Evolutionary conservation across 2,113 vertebrate genomes (phyloP).

Genomic region (Semicossyphus pulcher): DNA sequence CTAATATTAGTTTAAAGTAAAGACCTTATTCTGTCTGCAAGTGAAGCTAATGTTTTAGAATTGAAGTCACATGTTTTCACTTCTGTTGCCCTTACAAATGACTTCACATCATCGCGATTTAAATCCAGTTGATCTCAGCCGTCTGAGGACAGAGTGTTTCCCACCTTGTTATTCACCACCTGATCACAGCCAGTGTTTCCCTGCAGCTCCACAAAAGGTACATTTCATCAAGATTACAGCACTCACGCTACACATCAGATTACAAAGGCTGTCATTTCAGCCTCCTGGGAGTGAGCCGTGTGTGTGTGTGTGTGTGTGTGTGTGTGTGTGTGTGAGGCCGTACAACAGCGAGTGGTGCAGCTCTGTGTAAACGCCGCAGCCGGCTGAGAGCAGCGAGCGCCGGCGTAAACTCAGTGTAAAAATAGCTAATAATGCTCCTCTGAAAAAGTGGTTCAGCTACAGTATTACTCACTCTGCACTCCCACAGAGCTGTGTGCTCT

Average conservation of each 20-base stretch:
- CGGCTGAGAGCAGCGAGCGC: constrained; percentile 50
- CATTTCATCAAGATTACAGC: constrained; percentile 62
- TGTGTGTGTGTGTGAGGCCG: constrained; percentile 31
- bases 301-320: constrained; percentile 3
- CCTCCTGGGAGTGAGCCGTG: constrained; percentile 41
- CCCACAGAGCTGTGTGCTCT: constrained; percentile 70
- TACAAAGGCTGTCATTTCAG: constrained; percentile 57
- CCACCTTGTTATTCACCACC: constrained; percentile 21
- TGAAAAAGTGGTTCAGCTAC: constrained; percentile 64
- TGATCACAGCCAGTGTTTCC: constrained; percentile 40
- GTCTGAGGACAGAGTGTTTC: constrained; percentile 14
- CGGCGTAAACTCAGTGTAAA: constrained; percentile 68
- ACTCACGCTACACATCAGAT: constrained; percentile 47
- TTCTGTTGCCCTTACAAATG: neutral
- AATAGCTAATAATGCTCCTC: constrained; percentile 74
- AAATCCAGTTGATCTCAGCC: neutral
- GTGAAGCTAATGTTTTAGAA: no score
- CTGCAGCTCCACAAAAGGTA: constrained; percentile 36
- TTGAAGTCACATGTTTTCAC: neutral
- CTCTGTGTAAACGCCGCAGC: constrained; percentile 42
- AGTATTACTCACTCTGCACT: constrained; percentile 75
- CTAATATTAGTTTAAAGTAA: no score
- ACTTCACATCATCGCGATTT: neutral
- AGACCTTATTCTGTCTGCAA: no score
- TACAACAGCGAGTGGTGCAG: constrained; percentile 26